Evolutionary conservation across 2,113 vertebrate genomes (phyloP).

Genomic region (Cryptotis parvus): DNA sequence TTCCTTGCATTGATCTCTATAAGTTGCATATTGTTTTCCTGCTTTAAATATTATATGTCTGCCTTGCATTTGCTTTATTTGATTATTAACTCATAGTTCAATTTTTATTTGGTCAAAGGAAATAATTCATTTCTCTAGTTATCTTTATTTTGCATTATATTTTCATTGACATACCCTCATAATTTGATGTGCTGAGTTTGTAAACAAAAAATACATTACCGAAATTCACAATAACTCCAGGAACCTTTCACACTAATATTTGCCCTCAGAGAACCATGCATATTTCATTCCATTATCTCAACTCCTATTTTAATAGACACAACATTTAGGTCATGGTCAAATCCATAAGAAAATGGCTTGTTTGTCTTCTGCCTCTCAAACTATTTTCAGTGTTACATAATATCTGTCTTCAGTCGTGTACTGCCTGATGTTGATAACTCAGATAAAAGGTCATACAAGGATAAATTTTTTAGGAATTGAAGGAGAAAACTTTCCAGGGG

Average conservation of each 20-base stretch:
- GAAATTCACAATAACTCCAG: neutral
- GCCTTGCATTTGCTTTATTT: neutral
- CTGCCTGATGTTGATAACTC: neutral
- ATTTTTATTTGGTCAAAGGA: neutral
- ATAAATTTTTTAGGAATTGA: neutral
- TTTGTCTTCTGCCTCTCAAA: neutral
- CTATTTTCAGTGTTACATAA: neutral
- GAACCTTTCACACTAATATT: neutral
- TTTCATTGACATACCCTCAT: neutral
- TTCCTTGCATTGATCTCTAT: neutral
- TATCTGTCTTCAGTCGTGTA: neutral
- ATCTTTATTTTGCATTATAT: neutral
- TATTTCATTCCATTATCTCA: neutral
- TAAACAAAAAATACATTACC: neutral
- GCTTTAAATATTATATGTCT: neutral
- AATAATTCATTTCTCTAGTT: neutral
- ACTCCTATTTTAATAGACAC: neutral
- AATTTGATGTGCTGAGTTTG: neutral
- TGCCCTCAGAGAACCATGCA: neutral
- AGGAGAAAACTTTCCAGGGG: neutral
- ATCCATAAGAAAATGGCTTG: neutral
- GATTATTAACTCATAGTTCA: neutral
- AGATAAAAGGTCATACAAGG: neutral
- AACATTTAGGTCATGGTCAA: neutral
- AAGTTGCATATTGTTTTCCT: neutral